phyloP scores from a whole-genome alignment of 2,888 invertebrate species.

The Mesorhabditis spiculigera region DNA sequence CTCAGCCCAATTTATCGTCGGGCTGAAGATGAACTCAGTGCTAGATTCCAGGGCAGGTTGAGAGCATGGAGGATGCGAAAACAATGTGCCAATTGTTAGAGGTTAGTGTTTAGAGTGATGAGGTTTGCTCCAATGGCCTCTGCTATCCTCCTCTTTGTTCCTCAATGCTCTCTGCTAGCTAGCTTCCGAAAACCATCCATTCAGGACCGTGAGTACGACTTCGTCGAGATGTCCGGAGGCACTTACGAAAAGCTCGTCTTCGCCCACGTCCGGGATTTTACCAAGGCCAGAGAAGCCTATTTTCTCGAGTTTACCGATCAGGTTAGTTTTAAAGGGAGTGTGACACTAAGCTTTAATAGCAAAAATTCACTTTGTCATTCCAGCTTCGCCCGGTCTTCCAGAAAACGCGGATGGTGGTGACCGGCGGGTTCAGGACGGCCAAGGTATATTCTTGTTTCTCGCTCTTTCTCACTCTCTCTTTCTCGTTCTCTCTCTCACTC shows the following conservation, averaged over 20 bases:
- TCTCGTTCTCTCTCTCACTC: no score
- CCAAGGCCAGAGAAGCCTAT: slow-evolving; percentile 38
- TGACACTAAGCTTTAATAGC: no score
- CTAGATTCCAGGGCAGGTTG: slow-evolving; percentile 43
- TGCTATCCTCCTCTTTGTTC: no score
- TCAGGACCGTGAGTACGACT: slow-evolving; percentile 41
- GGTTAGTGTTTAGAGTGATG: slow-evolving; percentile 12
- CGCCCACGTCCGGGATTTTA: slow-evolving; percentile 35
- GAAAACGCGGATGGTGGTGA: slow-evolving; percentile 28
- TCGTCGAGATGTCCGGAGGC: slow-evolving; percentile 48
- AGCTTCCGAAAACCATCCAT: not conserved
- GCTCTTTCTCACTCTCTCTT: no score
- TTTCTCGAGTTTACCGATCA: slow-evolving; percentile 42
- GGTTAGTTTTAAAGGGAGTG: slow-evolving; percentile 3
- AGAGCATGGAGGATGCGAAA: slow-evolving; percentile 30
- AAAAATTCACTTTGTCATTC: not conserved
- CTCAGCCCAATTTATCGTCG: slow-evolving; percentile 39
- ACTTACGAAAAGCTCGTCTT: slow-evolving; percentile 41
- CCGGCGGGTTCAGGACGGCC: slow-evolving; percentile 42
- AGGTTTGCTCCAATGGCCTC: no score
- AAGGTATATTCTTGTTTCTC: slow-evolving; percentile 12
- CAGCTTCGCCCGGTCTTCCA: slow-evolving; percentile 30
- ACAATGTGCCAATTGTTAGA: slow-evolving; percentile 21
- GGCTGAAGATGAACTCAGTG: slow-evolving; percentile 45
- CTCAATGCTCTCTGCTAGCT: no score